These are phyloP conservation scores for Elachura formosa DNA, from an alignment of 2,113 vertebrate species.

Conservation along the genomic window DNA sequence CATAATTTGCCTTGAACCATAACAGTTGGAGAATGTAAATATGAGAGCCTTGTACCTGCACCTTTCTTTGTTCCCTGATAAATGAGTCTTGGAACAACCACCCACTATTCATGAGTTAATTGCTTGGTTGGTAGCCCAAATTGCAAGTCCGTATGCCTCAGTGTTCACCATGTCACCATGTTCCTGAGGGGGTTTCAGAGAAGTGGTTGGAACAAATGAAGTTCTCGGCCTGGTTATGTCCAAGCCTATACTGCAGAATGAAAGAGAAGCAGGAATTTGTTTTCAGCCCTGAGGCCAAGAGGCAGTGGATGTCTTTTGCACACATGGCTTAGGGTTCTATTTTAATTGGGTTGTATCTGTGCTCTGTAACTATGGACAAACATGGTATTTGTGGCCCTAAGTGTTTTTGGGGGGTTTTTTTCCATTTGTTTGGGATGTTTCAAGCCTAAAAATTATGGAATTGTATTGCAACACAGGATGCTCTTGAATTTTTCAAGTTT, in stretches of 20 bases:
- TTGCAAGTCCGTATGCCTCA: background rate
- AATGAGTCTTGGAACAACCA: background rate
- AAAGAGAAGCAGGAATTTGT: background rate
- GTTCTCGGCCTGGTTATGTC: background rate
- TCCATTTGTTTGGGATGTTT: background rate
- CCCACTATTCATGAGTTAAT: background rate
- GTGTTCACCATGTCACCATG: background rate
- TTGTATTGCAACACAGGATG: background rate
- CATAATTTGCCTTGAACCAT: no score
- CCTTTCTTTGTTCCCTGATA: background rate
- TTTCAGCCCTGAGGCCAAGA: background rate
- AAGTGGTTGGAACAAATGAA: background rate
- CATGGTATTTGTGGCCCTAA: background rate
- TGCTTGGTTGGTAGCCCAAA: background rate
- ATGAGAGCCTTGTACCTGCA: background rate
- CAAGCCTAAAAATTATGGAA: background rate
- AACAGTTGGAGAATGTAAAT: background rate
- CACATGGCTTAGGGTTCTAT: background rate
- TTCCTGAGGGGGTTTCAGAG: background rate
- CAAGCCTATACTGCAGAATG: background rate
- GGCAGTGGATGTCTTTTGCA: background rate
- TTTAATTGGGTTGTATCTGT: background rate
- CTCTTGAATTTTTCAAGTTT: background rate
- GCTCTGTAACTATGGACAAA: background rate
- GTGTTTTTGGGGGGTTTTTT: background rate